Evolutionary conservation across 2,888 invertebrate genomes (phyloP).

Genomic region (Escarpia spicata): DNA sequence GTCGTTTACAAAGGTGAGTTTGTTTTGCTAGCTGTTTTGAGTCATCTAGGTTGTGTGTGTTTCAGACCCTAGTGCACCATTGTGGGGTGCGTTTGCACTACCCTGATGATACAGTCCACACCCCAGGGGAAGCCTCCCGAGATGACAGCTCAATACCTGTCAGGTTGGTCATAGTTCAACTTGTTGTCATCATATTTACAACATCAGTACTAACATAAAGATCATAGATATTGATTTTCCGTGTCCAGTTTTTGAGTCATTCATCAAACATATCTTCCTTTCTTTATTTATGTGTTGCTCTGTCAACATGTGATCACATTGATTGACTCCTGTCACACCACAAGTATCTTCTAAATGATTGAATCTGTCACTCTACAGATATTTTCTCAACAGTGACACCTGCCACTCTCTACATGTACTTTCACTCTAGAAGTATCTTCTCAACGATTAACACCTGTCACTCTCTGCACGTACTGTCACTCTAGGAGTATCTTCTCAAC

Average conservation of each 20-base stretch:
- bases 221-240: neutral
- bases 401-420: too few relatives aligned
- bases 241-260: neutral
- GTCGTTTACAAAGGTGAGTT: too few relatives aligned
- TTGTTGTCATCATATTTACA: neutral
- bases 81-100: slow-evolving; percentile 77
- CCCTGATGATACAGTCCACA: slow-evolving; percentile 62
- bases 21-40: too few relatives aligned
- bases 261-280: neutral
- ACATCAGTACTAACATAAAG: neutral
- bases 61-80: slow-evolving; percentile 75
- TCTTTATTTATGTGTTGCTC: slow-evolving; percentile 19
- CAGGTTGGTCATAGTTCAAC: slow-evolving; percentile 26
- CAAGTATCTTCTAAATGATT: too few relatives aligned
- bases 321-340: too few relatives aligned
- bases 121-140: neutral
- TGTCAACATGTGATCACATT: neutral
- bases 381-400: too few relatives aligned
- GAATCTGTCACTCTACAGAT: too few relatives aligned
- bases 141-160: slow-evolving; percentile 32
- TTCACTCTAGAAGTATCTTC: too few relatives aligned
- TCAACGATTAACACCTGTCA: too few relatives aligned
- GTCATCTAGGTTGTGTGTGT: neutral
- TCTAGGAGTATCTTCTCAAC: too few relatives aligned
- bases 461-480: too few relatives aligned